Conservation (phyloP, 2,888 invertebrate genomes). For the Nomada goodeniana region DNA sequence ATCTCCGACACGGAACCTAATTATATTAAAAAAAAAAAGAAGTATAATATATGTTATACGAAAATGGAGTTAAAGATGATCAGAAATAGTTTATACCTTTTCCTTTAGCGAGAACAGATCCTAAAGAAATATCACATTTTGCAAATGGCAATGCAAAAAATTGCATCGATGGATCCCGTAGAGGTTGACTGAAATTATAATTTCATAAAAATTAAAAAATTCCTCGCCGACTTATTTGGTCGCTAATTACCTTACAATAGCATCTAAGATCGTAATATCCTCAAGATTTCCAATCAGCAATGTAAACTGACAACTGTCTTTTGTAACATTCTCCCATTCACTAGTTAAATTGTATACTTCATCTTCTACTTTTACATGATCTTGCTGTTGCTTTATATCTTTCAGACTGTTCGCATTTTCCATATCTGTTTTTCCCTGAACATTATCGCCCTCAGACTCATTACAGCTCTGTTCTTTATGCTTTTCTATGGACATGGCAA, state of each 20-base stretch:
- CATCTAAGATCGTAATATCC: constrained; percentile 92
- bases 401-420: constrained; percentile 74
- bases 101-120: constrained; percentile 82
- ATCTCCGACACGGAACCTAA: constrained; percentile 95
- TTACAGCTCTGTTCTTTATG: constrained; percentile 78
- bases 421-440: constrained; percentile 66
- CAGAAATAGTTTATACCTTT: constrained; percentile 78
- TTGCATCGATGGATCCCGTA: constrained; percentile 74
- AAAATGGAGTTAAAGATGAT: not conserved
- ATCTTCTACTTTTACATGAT: constrained; percentile 84
- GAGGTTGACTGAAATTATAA: constrained; percentile 74
- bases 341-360: constrained; percentile 83
- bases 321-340: constrained; percentile 93
- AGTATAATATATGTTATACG: not conserved
- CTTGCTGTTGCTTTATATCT: constrained; percentile 80
- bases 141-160: constrained; percentile 79
- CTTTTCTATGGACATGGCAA: constrained; percentile 86
- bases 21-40: constrained; percentile 7
- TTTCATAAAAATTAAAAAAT: constrained; percentile 7
- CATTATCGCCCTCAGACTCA: constrained; percentile 69
- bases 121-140: constrained; percentile 80
- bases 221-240: constrained; percentile 2
- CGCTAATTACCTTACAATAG: constrained; percentile 85
- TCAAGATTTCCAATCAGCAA: constrained; percentile 94
- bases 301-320: constrained; percentile 95